Evolutionary conservation across 2,113 vertebrate species (phyloP), one percentile per base, ranked within the genome.

Genomic region (Sisor rabdophorus): DNA sequence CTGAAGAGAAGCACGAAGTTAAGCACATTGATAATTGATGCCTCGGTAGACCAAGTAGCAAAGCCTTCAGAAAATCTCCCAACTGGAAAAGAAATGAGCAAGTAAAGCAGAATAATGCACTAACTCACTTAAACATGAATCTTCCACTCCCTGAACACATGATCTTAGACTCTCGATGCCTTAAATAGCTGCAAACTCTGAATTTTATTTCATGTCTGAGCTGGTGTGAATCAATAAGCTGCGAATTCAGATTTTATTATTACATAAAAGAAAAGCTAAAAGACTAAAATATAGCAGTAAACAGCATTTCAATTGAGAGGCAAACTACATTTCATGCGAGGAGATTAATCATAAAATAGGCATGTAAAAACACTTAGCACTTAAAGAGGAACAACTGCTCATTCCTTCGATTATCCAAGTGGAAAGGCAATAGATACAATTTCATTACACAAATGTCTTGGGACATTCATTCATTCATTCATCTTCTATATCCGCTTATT

Each of bases 11-110:
- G 32, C 32, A 75, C 44, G 24, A 67, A 75, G 36, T 44, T 63
- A 50, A 59, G n/a, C 20, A 56, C 64, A 30, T 36, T 75, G 67
- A 28, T 73, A 76, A 76, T 79, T 72, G 47, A 79, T 50, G 72
- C 47, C 61, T 82, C 76, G 60, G 28, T 68, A 75, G 61, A 55
- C 60, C 44, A 63, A 71, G 52, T 67, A 44, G 54, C 69, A 71
- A 59, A 75, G 63, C 28, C 53, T 59, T 71, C 53, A 75, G 22
- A 67, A 44, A 58, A 64, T 58, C 65, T 64, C 53, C 48, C 63
- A 19, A 36, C 28, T 67, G 48, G 54, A 75, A 60, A 55, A 59
- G 48, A 54, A 61, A 71, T 52, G n/a, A 44, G 73, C 54, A 77
- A 54, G 24, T 19, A 67, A 47, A 65, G 36, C 47, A 2, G 15